Evolutionary conservation across 2,797 vertebrate species (phyloP), one percentile per base, ranked within the genome.

Genomic region (Microhierax caerulescens): DNA sequence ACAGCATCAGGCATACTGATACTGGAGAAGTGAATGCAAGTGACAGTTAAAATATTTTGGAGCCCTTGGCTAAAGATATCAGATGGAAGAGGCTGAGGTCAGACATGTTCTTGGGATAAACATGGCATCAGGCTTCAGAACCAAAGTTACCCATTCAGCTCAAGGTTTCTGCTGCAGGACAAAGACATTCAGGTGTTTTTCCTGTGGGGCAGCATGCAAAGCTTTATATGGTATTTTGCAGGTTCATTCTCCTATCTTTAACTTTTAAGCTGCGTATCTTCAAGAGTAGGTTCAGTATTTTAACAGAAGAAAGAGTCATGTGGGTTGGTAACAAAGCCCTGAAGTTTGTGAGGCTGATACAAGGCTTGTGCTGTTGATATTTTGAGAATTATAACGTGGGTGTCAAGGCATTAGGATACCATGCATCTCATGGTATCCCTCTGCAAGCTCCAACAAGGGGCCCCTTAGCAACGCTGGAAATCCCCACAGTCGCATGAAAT

Each of bases 391-490:
- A 2, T 61, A 54, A 43, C 4, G 64, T 96, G 87, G 95, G 95
- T 75, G 88, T 79, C 60, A 60, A 64, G 92, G 92, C 87, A 83
- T 81, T 61, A 73, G 88, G 89, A 41, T 32, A 21, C 41, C 81
- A 24, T 13, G 39, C 70, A 63, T 27, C 67, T 72, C 23, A 10
- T 12, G 76, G 64, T 74, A 80, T 85, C 59, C 53, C 70, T 61
- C 39, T 73, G 30, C 96, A 96, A 85, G 96, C 95, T 95, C n/a
- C 90, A 51, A 95, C 96, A 91, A 8, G 92, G 85, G 39, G n/a
- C 83, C 82, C 90, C 82, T 72, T 64, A 34, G 69, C 90, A 47
- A 47, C 45, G 23, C 17, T 95, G 97, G 96, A 97, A 97, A 97
- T 95, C 95, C 97, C 97, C 97, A 10, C 0, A 25, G 48, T 37